A percentile compares a stretch with the other conserved stretches of the same genome.
Evolutionary conservation across 92 coral and sea anemone species (phyloP).

Genomic region (Actinernus sp.): DNA sequence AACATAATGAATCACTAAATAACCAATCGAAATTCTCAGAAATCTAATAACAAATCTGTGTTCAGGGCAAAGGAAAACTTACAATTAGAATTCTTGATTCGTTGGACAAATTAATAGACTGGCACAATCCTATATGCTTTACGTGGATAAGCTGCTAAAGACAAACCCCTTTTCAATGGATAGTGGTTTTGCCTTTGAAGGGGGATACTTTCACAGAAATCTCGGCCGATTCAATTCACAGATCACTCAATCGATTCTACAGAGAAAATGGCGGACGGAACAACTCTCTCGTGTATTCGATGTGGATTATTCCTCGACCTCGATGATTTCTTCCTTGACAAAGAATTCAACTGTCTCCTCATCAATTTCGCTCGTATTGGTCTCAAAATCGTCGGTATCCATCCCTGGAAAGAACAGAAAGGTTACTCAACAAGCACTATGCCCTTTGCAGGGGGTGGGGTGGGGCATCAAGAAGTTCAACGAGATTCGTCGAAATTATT

Average conservation of each 20-base stretch:
- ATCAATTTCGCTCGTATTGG: constrained; percentile 93
- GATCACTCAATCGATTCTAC: constrained; percentile 38
- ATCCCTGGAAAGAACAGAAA: constrained; percentile 50
- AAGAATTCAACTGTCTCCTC: constrained; percentile 99
- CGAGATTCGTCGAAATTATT: no score
- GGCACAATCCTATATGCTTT: no score
- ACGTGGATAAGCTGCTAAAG: no score
- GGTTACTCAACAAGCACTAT: neutral
- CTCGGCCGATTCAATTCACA: constrained; percentile 5
- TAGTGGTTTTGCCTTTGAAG: no score
- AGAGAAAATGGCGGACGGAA: constrained; percentile 67
- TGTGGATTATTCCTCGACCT: constrained; percentile 79
- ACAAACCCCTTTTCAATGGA: no score
- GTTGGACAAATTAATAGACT: no score
- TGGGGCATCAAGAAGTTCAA: no score
- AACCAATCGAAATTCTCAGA: no score
- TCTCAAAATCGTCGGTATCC: constrained; percentile 89
- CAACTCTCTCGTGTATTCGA: neutral
- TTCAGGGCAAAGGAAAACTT: no score
- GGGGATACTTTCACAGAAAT: constrained; percentile 5
- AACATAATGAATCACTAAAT: constrained; percentile 6
- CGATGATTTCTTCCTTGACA: constrained; percentile 93
- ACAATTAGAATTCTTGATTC: no score
- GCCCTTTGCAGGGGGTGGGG: neutral
- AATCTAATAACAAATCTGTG: no score